Evolutionary conservation across 2,888 invertebrate genomes (phyloP).

Genomic region (Spicauda simplicius): DNA sequence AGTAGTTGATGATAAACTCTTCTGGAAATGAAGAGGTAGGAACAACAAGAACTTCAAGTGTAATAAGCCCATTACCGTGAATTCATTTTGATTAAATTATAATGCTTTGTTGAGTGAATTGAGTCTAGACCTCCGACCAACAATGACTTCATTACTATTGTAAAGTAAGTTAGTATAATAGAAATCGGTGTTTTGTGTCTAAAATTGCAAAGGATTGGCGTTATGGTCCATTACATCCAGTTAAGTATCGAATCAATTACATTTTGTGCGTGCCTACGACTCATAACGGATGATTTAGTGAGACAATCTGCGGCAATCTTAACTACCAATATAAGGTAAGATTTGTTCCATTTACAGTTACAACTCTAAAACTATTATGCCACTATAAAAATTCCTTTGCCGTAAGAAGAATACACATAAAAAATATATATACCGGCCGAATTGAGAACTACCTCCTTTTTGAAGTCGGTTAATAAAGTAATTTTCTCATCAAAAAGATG

Average conservation of each 20-base stretch:
- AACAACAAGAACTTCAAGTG: neutral
- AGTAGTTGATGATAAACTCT: too few relatives aligned
- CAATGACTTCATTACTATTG: conserved; percentile 5
- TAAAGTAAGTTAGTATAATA: conserved; percentile 16
- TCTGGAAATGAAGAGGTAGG: neutral
- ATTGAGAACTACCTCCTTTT: too few relatives aligned
- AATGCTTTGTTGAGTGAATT: neutral
- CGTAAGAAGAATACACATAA: too few relatives aligned
- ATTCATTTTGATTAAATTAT: conserved; percentile 10
- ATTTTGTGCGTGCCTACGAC: conserved; percentile 8
- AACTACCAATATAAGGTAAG: too few relatives aligned
- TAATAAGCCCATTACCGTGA: neutral
- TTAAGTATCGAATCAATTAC: conserved; percentile 38
- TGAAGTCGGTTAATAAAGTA: too few relatives aligned
- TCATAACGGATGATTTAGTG: conserved; percentile 5
- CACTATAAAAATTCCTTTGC: too few relatives aligned
- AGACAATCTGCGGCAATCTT: too few relatives aligned
- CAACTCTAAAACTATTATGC: too few relatives aligned
- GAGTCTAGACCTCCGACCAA: conserved; percentile 21
- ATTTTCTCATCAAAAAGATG: too few relatives aligned
- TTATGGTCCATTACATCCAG: conserved; percentile 40
- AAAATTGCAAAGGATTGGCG: conserved; percentile 39
- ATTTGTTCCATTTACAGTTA: too few relatives aligned
- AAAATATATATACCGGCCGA: too few relatives aligned
- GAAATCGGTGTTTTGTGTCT: conserved; percentile 24